Conservation (phyloP, 92 coral and sea anemone genomes). For the Hydrozoanthus gracilis region DNA sequence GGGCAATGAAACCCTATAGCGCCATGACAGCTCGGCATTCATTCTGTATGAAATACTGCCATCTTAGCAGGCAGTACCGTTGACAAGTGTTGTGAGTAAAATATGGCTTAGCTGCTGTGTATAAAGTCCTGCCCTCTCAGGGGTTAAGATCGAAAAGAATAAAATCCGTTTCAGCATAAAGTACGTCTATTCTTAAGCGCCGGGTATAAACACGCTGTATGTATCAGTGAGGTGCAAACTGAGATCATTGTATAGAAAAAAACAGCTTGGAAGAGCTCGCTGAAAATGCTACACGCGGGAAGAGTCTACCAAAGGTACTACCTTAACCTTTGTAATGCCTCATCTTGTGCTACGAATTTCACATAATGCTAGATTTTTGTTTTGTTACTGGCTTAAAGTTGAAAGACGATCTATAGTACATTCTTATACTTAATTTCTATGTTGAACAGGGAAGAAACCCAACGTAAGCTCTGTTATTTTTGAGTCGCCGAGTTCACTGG, state of each 20-base stretch:
- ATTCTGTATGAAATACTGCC: conserved; percentile 60
- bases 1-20: conserved; percentile 59
- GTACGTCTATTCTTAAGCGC: conserved; percentile 9
- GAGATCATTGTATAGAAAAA: conserved; percentile 10
- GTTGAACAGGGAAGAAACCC: neutral
- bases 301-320: conserved; percentile 11
- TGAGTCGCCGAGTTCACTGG: conserved; percentile 14
- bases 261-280: conserved; percentile 3
- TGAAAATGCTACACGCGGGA: no score
- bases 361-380: neutral
- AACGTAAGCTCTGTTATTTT: conserved; percentile 8
- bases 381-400: neutral
- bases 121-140: conserved; percentile 46
- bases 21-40: conserved; percentile 61
- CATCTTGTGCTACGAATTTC: no score
- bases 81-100: conserved; percentile 83
- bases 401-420: neutral
- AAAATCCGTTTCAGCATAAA: conserved; percentile 43
- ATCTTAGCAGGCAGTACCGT: conserved; percentile 66
- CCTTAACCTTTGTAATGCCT: no score
- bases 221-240: conserved; percentile 19
- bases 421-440: neutral
- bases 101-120: conserved; percentile 69
- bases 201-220: conserved; percentile 10
- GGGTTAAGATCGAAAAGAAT: conserved; percentile 34